Evolutionary conservation across 2,888 invertebrate species (phyloP), one percentile per base, ranked within the genome.

Genomic region (Anthrax anthrax): DNA sequence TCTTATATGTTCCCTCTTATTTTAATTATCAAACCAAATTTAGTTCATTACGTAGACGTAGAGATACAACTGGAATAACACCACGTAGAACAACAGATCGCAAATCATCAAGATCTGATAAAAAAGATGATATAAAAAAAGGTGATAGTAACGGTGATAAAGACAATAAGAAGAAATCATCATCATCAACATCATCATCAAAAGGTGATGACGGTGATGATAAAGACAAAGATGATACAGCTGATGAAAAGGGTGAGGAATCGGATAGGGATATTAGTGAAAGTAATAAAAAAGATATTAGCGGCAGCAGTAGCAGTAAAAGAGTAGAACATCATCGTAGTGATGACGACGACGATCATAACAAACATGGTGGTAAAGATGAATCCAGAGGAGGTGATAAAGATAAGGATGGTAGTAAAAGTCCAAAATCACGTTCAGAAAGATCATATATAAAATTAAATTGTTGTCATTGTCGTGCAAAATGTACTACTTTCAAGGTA

Each of bases 381-480:
- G 17, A 52, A 51, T 18, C 50, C 42, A 19, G 59, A 3, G 5
- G 2, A 8, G 23, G 23, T n/a, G 39, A 39, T 14, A 39, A 61
- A 14, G 54, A 59, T 38, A 52, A 17, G 6, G 42, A 36, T 16
- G 19, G n/a, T 29, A 29, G 17, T 12, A 40, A 27, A 9, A 42
- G 47, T 34, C 42, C 39, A 32, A 48, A 44, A 37, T 8, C 41
- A 12, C 41, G 46, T 10, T 41, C 41, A 9, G 41, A 46, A 16
- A 41, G 43, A 41, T 37, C 72, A 32, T 84, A 77, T 60, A 82
- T 86, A 48, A 81, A 81, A 54, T 70, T 88, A 39, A 71, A 74
- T 32, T 88, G 88, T 59, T 82, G 84, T 2, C 87, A 87, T 61
- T 88, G 88, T 63, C 74, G 76, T 54, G 76, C 80, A 57, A 80